phyloP scores from a whole-genome alignment of 2,888 invertebrate species.

The Orthosia gracilis region DNA sequence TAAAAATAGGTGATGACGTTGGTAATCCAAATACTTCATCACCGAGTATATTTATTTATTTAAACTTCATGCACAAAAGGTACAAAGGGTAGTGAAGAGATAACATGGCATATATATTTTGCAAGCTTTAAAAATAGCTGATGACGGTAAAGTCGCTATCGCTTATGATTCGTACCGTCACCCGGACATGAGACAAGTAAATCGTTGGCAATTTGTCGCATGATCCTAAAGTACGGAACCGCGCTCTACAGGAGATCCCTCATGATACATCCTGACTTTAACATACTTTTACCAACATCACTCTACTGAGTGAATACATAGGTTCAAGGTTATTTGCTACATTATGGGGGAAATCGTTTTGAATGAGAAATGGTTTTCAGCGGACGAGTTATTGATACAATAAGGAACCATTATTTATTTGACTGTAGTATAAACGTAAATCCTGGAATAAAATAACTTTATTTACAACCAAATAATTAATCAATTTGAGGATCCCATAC shows the following conservation, averaged over 20 bases:
- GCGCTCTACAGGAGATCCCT: neutral
- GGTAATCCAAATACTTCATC: too few relatives aligned
- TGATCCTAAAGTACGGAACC: slow-evolving; percentile 28
- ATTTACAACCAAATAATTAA: too few relatives aligned
- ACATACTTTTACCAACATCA: slow-evolving; percentile 21
- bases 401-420: too few relatives aligned
- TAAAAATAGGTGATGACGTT: too few relatives aligned
- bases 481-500: too few relatives aligned
- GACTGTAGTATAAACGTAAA: too few relatives aligned
- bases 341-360: neutral
- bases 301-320: neutral
- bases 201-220: slow-evolving; percentile 55
- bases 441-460: too few relatives aligned
- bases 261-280: slow-evolving; percentile 17
- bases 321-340: neutral
- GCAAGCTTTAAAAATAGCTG: neutral
- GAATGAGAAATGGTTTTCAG: neutral
- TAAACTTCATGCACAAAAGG: too few relatives aligned
- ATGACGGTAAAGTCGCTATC: slow-evolving; percentile 3
- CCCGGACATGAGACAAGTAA: slow-evolving; percentile 42
- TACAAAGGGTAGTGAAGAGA: too few relatives aligned
- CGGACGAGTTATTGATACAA: neutral
- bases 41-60: too few relatives aligned
- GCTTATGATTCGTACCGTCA: neutral
- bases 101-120: neutral